Evolutionary conservation across 2,797 vertebrate species (phyloP), one percentile per base, ranked within the genome.

Genomic region (Harpagifer antarcticus): DNA sequence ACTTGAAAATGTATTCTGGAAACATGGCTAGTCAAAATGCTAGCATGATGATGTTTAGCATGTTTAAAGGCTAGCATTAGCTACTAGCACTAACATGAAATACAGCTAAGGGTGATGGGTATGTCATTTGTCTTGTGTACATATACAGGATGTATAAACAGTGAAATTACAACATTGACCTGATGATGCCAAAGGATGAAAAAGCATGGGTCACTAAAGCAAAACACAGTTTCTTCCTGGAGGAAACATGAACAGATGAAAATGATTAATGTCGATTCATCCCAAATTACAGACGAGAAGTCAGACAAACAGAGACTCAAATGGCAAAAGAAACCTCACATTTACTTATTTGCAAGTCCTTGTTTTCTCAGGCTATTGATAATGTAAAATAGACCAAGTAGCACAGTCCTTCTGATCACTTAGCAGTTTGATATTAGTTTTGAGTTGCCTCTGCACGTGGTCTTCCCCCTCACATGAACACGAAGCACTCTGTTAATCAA

Each of bases 401-500:
- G 8, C 44, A 15, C 44, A 13, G 42, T 31, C 31, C 4, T 40
- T 50, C 12, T 68, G 44, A 54, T 69, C 56, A 57, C 52, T 44
- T 53, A 45, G 53, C 56, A 60, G n/a, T 20, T 72, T 58, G 43
- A 45, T 54, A 33, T 68, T 72, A 50, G 47, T 49, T 57, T 62
- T 31, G 31, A 77, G 62, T 53, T 49, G n/a, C 54, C 33, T 20
- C 4, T 52, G 44, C 53, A 16, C 56, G 23, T 54, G 56, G 56
- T 53, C 60, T 61, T 72, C 57, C 40, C 62, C 59, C 27, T 61
- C 16, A 40, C 63, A 54, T 80, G 43, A 79, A 60, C 74, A 63
- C 3, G 2, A 68, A 48, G 56, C 55, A 31, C 56, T 48, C n/a
- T 69, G 53, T 58, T 86, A 72, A 68, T 88, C 76, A 87, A 73